A percentile compares a stretch with the other conserved stretches of the same genome.
phyloP scores from a whole-genome alignment of 2,888 invertebrate species.

The Baronia brevicornis region DNA sequence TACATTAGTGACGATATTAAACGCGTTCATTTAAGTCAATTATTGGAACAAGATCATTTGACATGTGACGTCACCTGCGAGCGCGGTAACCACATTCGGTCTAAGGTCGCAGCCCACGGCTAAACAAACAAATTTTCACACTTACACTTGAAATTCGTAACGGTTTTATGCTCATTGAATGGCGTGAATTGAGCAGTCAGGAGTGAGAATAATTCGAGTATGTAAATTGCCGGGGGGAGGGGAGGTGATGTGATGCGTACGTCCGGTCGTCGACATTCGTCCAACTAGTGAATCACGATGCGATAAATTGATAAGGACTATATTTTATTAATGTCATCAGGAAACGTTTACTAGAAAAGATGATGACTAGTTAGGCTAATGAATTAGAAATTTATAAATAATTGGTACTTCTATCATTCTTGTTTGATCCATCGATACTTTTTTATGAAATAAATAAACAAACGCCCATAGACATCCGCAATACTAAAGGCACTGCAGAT shows the following conservation, averaged over 20 bases:
- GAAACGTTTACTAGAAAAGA: constrained; percentile 2
- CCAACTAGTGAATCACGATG: constrained; percentile 22
- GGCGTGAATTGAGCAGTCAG: constrained; percentile 21
- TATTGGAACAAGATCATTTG: constrained; percentile 52
- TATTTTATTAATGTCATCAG: constrained; percentile 8
- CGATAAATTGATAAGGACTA: constrained; percentile 8
- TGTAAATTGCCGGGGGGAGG: background rate
- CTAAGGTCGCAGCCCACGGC: constrained; percentile 48
- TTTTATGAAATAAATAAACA: no score
- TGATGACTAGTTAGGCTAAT: constrained; percentile 14
- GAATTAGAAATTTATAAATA: constrained; percentile 5
- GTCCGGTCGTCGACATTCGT: constrained; percentile 41
- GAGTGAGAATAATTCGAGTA: constrained; percentile 21
- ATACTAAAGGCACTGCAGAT: no score
- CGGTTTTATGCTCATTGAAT: constrained; percentile 21
- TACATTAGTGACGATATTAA: background rate
- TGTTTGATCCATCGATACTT: no score
- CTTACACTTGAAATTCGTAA: constrained; percentile 20
- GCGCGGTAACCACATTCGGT: constrained; percentile 38
- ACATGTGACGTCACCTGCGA: constrained; percentile 49
- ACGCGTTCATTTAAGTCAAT: constrained; percentile 29
- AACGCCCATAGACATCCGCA: no score
- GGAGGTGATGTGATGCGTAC: background rate
- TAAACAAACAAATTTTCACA: constrained; percentile 5
- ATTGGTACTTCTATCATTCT: constrained; percentile 7